A percentile compares a stretch with the other conserved stretches of the same genome.
Evolutionary conservation across 1,140 invertebrate species (phyloP).

Genomic region (Cryptotermes secundus): DNA sequence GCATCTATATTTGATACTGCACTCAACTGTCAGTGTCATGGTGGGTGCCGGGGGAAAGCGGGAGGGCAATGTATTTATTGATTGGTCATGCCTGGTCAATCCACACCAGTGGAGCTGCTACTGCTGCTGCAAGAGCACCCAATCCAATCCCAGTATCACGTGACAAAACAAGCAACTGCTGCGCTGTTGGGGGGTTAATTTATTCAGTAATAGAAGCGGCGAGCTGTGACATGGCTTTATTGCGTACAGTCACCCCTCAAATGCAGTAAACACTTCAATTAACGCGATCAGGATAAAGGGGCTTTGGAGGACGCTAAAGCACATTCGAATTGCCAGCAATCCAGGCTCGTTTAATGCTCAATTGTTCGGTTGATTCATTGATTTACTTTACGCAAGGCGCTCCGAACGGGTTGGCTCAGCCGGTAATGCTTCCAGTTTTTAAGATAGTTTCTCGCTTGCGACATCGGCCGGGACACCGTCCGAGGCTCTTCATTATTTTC

Average conservation of each 20-base stretch:
- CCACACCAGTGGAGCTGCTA: neutral
- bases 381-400: neutral
- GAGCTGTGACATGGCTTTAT: slow-evolving; percentile 16
- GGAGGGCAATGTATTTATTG: neutral
- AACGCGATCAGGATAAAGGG: neutral
- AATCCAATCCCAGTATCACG: slow-evolving; percentile 9
- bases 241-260: neutral
- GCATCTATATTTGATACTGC: slow-evolving; percentile 16
- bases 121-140: too few relatives aligned
- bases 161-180: slow-evolving; percentile 15
- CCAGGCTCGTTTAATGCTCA: neutral
- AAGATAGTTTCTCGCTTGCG: too few relatives aligned
- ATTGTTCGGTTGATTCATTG: neutral
- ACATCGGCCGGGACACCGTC: too few relatives aligned
- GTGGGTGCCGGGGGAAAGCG: neutral
- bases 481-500: too few relatives aligned
- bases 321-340: neutral
- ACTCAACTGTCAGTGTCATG: slow-evolving; percentile 7
- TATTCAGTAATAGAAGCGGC: slow-evolving; percentile 18
- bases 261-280: slow-evolving; percentile 14
- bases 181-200: neutral
- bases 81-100: neutral
- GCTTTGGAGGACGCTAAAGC: neutral
- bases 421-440: too few relatives aligned
- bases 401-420: too few relatives aligned